phyloP scores from a whole-genome alignment of 2,888 invertebrate genomes.

The Xylota sylvarum region DNA sequence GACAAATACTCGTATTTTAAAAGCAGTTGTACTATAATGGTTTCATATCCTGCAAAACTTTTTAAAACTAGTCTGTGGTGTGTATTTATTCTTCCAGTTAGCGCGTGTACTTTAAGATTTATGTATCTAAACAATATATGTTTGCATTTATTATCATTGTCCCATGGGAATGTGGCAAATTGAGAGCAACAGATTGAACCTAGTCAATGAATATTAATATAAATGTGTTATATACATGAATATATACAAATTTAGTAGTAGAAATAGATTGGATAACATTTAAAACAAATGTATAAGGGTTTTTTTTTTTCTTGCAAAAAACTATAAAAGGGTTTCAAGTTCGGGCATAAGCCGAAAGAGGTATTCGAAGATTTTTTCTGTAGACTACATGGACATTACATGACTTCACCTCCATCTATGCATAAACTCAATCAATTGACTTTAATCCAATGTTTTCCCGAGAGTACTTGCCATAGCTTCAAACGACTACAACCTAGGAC shows the following conservation, averaged over 20 bases:
- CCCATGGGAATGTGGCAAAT: neutral
- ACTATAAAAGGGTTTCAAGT: too few relatives aligned
- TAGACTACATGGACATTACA: too few relatives aligned
- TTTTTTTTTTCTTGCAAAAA: too few relatives aligned
- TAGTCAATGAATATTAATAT: constrained; percentile 56
- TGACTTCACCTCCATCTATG: too few relatives aligned
- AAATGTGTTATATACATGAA: constrained; percentile 24
- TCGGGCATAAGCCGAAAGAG: too few relatives aligned
- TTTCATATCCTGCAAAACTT: constrained; percentile 46
- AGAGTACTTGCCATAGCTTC: too few relatives aligned
- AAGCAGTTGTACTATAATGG: constrained; percentile 42
- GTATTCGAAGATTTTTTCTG: too few relatives aligned
- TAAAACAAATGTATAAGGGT: too few relatives aligned
- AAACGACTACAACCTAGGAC: too few relatives aligned
- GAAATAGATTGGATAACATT: neutral
- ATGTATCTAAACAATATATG: neutral
- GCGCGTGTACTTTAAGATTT: constrained; percentile 21
- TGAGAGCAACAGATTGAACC: constrained; percentile 34
- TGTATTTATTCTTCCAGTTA: constrained; percentile 55
- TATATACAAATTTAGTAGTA: constrained; percentile 27
- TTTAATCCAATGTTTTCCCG: too few relatives aligned
- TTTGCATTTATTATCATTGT: constrained; percentile 40
- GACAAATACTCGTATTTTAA: constrained; percentile 15
- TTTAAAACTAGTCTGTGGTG: constrained; percentile 59
- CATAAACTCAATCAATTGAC: too few relatives aligned